These are phyloP conservation scores for Paramormyrops kingsleyae DNA, from an alignment of 2,113 vertebrate genomes.

Conservation along the genomic window DNA sequence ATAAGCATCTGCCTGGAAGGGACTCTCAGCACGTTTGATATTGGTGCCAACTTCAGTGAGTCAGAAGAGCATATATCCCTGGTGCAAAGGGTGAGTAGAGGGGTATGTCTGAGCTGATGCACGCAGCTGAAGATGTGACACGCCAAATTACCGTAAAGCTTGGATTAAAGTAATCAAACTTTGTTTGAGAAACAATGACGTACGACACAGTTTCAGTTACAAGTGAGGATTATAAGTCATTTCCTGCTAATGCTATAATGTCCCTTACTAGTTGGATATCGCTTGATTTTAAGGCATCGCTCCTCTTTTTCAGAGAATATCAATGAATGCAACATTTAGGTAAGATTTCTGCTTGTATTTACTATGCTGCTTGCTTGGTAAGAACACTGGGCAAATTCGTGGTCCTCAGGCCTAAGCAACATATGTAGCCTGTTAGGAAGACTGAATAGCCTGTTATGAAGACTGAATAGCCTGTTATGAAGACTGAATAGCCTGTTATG, in stretches of 20 bases:
- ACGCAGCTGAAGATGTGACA: not conserved
- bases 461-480: not conserved
- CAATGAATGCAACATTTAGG: slow-evolving; percentile 39
- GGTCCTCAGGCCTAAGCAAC: not conserved
- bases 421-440: not conserved
- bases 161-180: not conserved
- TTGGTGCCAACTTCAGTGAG: slow-evolving; percentile 79
- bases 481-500: not conserved
- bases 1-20: slow-evolving; percentile 73
- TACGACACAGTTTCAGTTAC: not conserved
- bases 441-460: not conserved
- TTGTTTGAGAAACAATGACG: not conserved
- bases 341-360: slow-evolving; percentile 28
- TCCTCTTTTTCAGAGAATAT: slow-evolving; percentile 50
- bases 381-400: not conserved
- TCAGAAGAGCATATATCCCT: slow-evolving; percentile 76
- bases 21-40: slow-evolving; percentile 65
- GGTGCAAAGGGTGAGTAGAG: slow-evolving; percentile 64
- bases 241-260: not conserved
- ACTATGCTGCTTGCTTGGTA: not conserved
- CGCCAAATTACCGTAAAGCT: not conserved
- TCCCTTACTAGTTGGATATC: not conserved
- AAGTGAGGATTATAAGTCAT: not conserved
- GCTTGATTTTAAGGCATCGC: not conserved
- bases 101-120: not conserved